Evolutionary conservation across 92 coral and sea anemone species (phyloP).

Genomic region (Palythoa grandiflora): DNA sequence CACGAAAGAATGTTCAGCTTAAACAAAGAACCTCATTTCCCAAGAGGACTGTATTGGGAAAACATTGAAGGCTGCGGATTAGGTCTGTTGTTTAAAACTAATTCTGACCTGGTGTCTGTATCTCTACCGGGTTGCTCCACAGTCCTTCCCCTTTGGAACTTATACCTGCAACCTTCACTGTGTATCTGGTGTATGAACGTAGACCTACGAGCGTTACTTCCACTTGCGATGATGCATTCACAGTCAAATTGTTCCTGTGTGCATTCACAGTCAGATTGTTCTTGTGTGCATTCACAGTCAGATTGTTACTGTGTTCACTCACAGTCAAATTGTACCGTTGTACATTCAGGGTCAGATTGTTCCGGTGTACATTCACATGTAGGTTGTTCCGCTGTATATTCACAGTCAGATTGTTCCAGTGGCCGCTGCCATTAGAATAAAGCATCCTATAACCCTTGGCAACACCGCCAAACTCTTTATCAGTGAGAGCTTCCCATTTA

Average conservation of each 20-base stretch:
- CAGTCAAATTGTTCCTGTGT: neutral
- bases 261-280: no score
- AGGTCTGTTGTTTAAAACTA: no score
- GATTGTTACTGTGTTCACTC: neutral
- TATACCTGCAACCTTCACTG: constrained; percentile 24
- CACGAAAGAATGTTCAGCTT: no score
- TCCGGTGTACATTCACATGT: neutral
- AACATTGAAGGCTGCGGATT: no score
- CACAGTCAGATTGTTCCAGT: neutral
- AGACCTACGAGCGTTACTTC: constrained; percentile 6
- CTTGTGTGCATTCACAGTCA: neutral
- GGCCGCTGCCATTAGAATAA: neutral
- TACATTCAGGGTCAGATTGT: neutral
- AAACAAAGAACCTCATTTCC: no score
- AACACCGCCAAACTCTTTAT: constrained; percentile 22
- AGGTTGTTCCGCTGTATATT: neutral
- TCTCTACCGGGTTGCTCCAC: neutral
- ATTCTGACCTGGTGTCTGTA: constrained; percentile 28
- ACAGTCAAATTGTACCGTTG: no score
- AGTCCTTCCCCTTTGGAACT: constrained; percentile 34
- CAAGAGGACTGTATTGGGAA: no score
- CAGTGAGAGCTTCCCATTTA: constrained; percentile 18
- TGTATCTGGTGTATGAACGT: constrained; percentile 5
- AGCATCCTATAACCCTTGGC: constrained; percentile 14
- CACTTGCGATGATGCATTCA: constrained; percentile 18